Conservation (phyloP, 2,113 vertebrate genomes). For the Asarcornis scutulata region DNA sequence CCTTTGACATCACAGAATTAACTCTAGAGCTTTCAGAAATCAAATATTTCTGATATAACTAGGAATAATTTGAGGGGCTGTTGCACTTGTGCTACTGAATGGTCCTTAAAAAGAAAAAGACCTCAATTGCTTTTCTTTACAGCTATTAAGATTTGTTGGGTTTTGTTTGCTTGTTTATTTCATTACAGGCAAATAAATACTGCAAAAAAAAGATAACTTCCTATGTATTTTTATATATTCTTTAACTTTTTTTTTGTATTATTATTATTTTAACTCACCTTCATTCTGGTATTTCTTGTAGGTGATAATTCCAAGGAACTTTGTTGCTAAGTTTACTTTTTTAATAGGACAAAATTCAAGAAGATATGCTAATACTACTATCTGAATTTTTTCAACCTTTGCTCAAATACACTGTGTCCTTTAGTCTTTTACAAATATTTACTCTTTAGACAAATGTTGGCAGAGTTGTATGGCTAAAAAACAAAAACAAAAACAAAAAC, state of each 20-base stretch:
- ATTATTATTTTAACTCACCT: neutral
- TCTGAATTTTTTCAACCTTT: neutral
- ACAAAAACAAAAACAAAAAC: neutral
- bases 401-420: slow-evolving; percentile 34
- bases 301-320: neutral
- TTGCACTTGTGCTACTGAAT: neutral
- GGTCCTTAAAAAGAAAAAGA: neutral
- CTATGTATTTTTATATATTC: neutral
- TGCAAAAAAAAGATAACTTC: neutral
- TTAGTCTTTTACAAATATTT: neutral
- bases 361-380: neutral
- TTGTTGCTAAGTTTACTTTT: neutral
- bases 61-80: neutral
- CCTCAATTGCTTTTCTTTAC: neutral
- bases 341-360: neutral
- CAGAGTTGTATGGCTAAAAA: neutral
- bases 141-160: neutral
- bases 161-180: neutral
- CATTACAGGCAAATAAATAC: neutral
- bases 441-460: neutral
- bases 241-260: neutral
- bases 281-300: neutral
- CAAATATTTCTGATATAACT: neutral
- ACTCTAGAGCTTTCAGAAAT: slow-evolving; percentile 15
- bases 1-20: neutral